These are phyloP conservation scores for Dufourea novaeangliae DNA, from an alignment of 1,140 invertebrate species.

Conservation along the genomic window DNA sequence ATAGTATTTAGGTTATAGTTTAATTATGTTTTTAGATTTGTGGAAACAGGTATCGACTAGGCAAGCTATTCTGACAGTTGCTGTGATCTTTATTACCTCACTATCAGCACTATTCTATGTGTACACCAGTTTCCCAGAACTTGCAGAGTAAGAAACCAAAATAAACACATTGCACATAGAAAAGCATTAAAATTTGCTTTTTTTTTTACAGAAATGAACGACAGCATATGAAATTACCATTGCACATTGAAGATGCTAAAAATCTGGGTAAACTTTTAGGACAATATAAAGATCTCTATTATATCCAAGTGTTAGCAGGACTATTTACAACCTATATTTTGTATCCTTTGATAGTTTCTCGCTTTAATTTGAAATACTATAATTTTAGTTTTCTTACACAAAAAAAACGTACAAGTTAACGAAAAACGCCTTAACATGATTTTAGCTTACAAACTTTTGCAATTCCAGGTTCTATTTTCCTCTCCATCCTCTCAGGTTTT, in stretches of 20 bases:
- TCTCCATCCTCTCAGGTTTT: conserved; percentile 98
- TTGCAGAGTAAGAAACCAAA: conserved; percentile 88
- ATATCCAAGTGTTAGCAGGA: conserved; percentile 93
- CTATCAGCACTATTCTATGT: conserved; percentile 85
- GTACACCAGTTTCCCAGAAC: conserved; percentile 90
- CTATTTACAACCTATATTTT: conserved; percentile 98
- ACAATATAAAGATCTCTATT: conserved; percentile 97
- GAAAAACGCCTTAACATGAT: conserved; percentile 69
- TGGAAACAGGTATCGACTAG: conserved; percentile 78
- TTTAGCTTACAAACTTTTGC: conserved; percentile 98
- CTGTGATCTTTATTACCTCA: conserved; percentile 86
- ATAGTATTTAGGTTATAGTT: not conserved
- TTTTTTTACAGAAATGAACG: conserved; percentile 90
- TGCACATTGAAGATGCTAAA: conserved; percentile 98
- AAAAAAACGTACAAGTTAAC: conserved; percentile 15
- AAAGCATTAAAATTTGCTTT: not conserved
- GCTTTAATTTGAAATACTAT: not conserved
- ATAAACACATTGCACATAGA: not conserved
- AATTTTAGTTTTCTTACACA: not conserved
- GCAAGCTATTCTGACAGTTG: conserved; percentile 83
- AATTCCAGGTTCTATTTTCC: conserved; percentile 98
- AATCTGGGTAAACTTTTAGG: conserved; percentile 94
- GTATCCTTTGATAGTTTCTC: conserved; percentile 89
- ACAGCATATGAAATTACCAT: conserved; percentile 94
- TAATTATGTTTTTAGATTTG: conserved; percentile 21